phyloP scores from a whole-genome alignment of 1,140 invertebrate genomes.

The Venturia canescens region DNA sequence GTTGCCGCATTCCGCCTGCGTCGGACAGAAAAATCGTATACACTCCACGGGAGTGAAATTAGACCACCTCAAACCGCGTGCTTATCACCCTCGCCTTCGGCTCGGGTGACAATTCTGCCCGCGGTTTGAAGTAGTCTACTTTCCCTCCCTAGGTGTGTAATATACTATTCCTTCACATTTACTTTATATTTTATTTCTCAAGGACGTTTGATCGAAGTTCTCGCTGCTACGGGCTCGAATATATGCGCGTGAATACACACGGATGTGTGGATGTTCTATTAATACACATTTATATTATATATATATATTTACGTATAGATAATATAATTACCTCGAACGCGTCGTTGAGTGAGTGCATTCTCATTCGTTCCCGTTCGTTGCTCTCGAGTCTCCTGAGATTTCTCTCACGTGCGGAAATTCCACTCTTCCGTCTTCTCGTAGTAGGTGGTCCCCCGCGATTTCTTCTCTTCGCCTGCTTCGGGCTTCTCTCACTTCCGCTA shows the following conservation, averaged over 20 bases:
- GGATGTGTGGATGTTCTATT: not conserved
- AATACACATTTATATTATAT: too few species aligned
- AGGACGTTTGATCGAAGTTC: not conserved
- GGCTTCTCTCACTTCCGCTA: slow-evolving; percentile 72
- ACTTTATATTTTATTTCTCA: not conserved
- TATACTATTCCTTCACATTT: not conserved
- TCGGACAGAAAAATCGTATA: too few species aligned
- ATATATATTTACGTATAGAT: not conserved
- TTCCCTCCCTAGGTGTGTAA: too few species aligned
- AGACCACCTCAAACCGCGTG: too few species aligned
- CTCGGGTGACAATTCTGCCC: too few species aligned
- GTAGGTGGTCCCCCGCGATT: slow-evolving; percentile 70
- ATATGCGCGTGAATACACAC: too few species aligned
- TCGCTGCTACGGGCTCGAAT: too few species aligned
- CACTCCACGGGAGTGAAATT: too few species aligned
- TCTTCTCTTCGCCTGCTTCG: slow-evolving; percentile 73
- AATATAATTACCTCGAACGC: slow-evolving; percentile 85
- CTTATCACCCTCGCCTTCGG: too few species aligned
- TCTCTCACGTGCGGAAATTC: slow-evolving; percentile 86
- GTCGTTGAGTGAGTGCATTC: slow-evolving; percentile 93
- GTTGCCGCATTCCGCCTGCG: too few species aligned
- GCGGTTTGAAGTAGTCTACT: too few species aligned
- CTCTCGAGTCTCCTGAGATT: slow-evolving; percentile 90
- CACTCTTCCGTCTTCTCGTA: slow-evolving; percentile 81
- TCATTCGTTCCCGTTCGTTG: slow-evolving; percentile 91